These are phyloP conservation scores for Alviniconcha strummeri DNA, from an alignment of 2,888 invertebrate species.

Conservation along the genomic window DNA sequence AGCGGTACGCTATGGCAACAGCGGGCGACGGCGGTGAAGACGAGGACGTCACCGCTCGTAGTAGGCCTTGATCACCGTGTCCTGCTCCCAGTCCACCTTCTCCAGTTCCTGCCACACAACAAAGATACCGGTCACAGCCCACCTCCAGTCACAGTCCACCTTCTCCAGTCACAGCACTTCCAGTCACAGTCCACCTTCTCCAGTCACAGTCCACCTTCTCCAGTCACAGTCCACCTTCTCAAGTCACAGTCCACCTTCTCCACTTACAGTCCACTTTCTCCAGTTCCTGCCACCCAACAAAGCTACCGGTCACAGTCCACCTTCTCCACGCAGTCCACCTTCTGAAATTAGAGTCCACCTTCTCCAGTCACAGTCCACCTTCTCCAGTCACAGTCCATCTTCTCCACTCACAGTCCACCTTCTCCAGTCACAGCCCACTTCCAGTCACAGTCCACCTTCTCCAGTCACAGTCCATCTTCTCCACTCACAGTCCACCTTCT, in stretches of 20 bases:
- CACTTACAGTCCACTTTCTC: slow-evolving; percentile 37
- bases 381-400: too few species aligned
- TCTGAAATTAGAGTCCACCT: too few species aligned
- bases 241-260: not conserved
- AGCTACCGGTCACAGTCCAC: not conserved
- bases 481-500: too few species aligned
- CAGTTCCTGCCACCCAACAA: slow-evolving; percentile 34
- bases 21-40: too few species aligned
- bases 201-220: not conserved
- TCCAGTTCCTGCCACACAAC: slow-evolving; percentile 37
- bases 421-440: too few species aligned
- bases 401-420: too few species aligned
- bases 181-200: not conserved
- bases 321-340: too few species aligned
- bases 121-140: not conserved
- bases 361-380: too few species aligned
- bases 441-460: too few species aligned
- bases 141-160: not conserved
- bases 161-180: too few species aligned
- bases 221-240: too few species aligned
- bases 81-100: slow-evolving; percentile 36
- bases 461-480: too few species aligned
- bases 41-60: slow-evolving; percentile 31
- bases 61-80: slow-evolving; percentile 38
- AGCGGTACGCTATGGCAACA: not conserved